These are phyloP conservation scores for Hyphantria cunea DNA, from an alignment of 1,140 invertebrate species.

Conservation along the genomic window DNA sequence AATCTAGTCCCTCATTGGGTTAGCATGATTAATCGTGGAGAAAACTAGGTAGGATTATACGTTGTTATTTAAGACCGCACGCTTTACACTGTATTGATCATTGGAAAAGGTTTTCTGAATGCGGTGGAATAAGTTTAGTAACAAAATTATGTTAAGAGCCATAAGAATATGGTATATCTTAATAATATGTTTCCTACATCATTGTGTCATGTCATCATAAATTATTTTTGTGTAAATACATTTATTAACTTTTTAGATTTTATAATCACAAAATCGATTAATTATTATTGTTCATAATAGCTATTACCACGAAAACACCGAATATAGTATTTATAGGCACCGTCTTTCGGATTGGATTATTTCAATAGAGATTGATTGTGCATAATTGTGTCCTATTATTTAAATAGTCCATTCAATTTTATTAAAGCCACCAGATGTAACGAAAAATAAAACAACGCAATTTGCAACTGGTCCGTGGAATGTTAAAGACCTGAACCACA, in stretches of 20 bases:
- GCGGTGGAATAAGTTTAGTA: constrained; percentile 48
- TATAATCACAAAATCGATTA: too few species aligned
- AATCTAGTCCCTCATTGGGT: constrained; percentile 59
- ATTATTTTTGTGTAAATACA: too few species aligned
- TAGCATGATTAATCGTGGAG: constrained; percentile 71
- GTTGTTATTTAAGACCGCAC: constrained; percentile 59
- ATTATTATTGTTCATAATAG: constrained; percentile 25
- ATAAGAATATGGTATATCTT: constrained; percentile 41
- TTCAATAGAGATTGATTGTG: constrained; percentile 23
- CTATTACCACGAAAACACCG: constrained; percentile 22
- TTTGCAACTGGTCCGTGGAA: constrained; percentile 51
- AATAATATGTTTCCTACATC: constrained; percentile 46
- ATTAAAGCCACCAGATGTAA: constrained; percentile 34
- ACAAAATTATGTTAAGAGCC: constrained; percentile 44
- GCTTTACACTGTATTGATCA: constrained; percentile 50
- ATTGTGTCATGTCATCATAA: too few species aligned
- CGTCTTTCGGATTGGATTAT: constrained; percentile 17
- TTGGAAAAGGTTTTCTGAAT: constrained; percentile 53
- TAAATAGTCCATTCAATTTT: constrained; percentile 36
- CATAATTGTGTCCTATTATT: constrained; percentile 34
- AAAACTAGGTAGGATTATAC: constrained; percentile 62
- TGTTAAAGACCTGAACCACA: constrained; percentile 42
- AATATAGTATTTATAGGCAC: background rate
- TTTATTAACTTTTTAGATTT: too few species aligned
- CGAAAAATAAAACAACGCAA: constrained; percentile 40